phyloP scores from a whole-genome alignment of 2,797 vertebrate genomes.

The Brachyrhaphis roseni region DNA sequence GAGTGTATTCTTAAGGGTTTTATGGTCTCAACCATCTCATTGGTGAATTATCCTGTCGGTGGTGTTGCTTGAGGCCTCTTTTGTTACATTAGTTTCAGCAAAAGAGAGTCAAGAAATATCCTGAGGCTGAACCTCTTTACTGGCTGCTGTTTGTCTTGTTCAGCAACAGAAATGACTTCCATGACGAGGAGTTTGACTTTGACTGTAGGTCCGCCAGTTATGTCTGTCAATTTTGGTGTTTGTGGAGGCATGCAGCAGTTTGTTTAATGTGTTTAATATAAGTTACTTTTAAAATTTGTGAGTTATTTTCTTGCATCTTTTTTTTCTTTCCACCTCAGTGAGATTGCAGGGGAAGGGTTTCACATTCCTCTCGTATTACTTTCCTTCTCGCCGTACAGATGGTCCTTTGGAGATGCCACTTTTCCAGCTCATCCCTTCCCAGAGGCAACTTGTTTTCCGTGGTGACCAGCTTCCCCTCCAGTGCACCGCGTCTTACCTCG shows the following conservation, averaged over 20 bases:
- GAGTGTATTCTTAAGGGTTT: slow-evolving; percentile 30
- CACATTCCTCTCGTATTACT: slow-evolving; percentile 33
- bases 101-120: slow-evolving; percentile 60
- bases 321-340: background rate
- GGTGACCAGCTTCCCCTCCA: slow-evolving; percentile 91
- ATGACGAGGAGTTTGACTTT: slow-evolving; percentile 43
- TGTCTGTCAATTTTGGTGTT: slow-evolving; percentile 24
- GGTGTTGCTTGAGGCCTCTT: slow-evolving; percentile 30
- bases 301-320: slow-evolving; percentile 15
- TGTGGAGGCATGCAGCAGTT: background rate
- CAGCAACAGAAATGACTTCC: slow-evolving; percentile 45
- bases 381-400: slow-evolving; percentile 69
- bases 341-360: background rate
- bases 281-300: background rate
- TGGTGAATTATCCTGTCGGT: slow-evolving; percentile 55
- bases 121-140: slow-evolving; percentile 63
- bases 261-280: background rate
- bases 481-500: slow-evolving; percentile 88
- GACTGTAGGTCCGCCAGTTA: slow-evolving; percentile 22
- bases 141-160: slow-evolving; percentile 55
- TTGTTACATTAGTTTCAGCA: slow-evolving; percentile 57
- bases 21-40: slow-evolving; percentile 15
- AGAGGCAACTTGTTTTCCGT: slow-evolving; percentile 89
- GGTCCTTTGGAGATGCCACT: slow-evolving; percentile 88
- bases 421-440: slow-evolving; percentile 92